Evolutionary conservation across 2,888 invertebrate species (phyloP), one percentile per base, ranked within the genome.

Genomic region (Stenoptilia bipunctidactyla): DNA sequence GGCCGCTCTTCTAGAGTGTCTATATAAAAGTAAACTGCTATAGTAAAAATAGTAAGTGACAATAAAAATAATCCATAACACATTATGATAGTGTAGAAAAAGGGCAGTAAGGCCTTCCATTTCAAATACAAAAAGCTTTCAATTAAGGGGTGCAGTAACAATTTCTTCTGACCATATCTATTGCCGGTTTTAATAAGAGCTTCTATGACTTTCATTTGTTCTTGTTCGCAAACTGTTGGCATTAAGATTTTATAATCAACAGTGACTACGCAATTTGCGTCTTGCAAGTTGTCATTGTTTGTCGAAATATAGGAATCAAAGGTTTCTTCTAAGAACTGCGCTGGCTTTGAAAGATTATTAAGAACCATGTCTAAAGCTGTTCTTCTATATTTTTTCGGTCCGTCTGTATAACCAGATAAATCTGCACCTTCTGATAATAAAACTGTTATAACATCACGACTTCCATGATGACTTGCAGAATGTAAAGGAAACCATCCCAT

Each of bases 121-220:
- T 87, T 87, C 1, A 87, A 55, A 44, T 70, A 80, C 0, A 88
- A 55, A 49, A 87, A 87, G 45, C 86, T 86, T 55, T 87, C 86
- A 1, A 86, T 67, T 34, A 87, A 58, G 0, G 87, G 88, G 61
- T 88, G 87, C 1, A 87, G 73, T 0, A 88, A 60, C 1, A 87
- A 53, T 27, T 62, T 66, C 41, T 72, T 75, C 43, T 86, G 83
- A 0, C 74, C 68, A 39, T 75, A 67, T 55, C 83, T 66, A 39
- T 85, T 85, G 0, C 86, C 85, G 45, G 85, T 85, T 49, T 86
- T 82, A 1, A 87, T 50, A 1, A 87, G 52, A 0, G 85, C 83
- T 50, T 85, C 83, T 34, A 87, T 71, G 0, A 87, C 86, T 51
- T 84, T 80, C 77, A 86, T 85, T 49, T 87, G 86, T 44, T 85